These are phyloP conservation scores for Pelecanoides urinatrix DNA, from an alignment of 2,113 vertebrate species.

Conservation along the genomic window DNA sequence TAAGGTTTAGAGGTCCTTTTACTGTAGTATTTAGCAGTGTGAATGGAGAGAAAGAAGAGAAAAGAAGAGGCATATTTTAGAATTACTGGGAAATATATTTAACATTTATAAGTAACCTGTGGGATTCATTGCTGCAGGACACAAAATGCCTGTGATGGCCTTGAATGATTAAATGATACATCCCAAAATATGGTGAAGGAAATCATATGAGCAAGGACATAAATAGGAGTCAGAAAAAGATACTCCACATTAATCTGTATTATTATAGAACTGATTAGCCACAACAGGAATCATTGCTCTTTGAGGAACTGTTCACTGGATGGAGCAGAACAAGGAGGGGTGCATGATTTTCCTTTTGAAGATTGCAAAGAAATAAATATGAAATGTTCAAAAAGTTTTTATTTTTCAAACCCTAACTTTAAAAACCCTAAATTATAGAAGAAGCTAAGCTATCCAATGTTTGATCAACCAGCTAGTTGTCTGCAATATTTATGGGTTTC, in stretches of 20 bases:
- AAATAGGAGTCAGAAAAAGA: not conserved
- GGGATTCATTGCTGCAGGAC: not conserved
- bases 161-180: not conserved
- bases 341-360: not conserved
- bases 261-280: not conserved
- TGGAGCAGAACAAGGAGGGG: not conserved
- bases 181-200: not conserved
- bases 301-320: not conserved
- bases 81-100: not conserved
- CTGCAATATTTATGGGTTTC: not conserved
- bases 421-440: not conserved
- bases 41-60: not conserved
- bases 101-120: not conserved
- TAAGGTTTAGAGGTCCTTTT: not conserved
- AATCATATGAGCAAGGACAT: not conserved
- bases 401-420: not conserved
- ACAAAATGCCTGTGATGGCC: not conserved
- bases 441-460: not conserved
- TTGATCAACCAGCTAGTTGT: not conserved
- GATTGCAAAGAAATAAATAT: not conserved
- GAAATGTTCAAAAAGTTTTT: not conserved
- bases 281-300: not conserved
- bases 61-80: not conserved
- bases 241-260: not conserved
- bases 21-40: not conserved